Conservation (phyloP, 2,888 invertebrate species). For the Criorhina ranunculi region DNA sequence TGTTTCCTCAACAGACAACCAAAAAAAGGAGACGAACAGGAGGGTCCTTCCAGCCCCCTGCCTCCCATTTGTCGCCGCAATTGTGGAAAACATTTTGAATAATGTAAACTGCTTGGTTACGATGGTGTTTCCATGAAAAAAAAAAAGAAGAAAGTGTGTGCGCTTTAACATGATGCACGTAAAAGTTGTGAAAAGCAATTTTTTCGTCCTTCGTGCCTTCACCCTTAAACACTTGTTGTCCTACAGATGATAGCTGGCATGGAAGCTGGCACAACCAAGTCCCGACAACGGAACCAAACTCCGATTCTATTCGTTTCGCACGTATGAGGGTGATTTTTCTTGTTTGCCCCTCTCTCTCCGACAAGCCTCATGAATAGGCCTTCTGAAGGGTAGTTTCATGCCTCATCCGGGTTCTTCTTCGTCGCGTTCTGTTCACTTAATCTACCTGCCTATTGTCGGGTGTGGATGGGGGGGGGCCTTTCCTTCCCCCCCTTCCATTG, state of each 20-base stretch:
- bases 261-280: neutral
- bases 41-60: neutral
- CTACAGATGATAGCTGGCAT: constrained; percentile 6
- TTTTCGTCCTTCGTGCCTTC: neutral
- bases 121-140: constrained; percentile 30
- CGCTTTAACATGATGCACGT: constrained; percentile 28
- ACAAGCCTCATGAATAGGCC: constrained; percentile 35
- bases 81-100: constrained; percentile 50
- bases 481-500: neutral
- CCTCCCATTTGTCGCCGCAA: neutral
- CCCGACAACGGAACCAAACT: constrained; percentile 3
- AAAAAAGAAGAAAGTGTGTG: constrained; percentile 13
- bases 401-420: constrained; percentile 33
- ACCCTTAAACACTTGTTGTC: constrained; percentile 38
- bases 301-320: constrained; percentile 47
- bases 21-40: neutral
- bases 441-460: constrained; percentile 40
- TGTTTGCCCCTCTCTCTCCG: neutral
- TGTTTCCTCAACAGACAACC: constrained; percentile 26
- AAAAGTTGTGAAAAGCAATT: constrained; percentile 43
- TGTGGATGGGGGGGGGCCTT: neutral
- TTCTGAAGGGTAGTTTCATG: constrained; percentile 11
- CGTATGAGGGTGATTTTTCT: constrained; percentile 39
- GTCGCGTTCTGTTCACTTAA: neutral
- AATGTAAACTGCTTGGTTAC: constrained; percentile 53